Percentiles rank a stretch among this genome's conserved stretches.
Conservation (phyloP, 2,888 invertebrate species). For the Leucophenga montana region DNA sequence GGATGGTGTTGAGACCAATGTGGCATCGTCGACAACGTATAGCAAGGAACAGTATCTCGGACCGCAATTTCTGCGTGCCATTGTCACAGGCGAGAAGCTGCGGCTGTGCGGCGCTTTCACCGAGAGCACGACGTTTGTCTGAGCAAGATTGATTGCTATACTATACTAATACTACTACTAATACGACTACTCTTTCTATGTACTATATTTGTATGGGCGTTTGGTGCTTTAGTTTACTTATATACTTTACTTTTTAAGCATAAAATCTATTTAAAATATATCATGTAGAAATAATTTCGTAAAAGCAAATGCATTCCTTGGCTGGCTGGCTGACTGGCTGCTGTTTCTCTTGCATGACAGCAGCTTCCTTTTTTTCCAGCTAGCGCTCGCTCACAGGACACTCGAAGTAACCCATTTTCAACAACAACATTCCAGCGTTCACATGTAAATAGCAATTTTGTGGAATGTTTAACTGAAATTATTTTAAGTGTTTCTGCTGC, state of each 20-base stretch:
- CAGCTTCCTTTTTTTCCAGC: too few relatives aligned
- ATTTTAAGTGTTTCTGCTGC: conserved; percentile 56
- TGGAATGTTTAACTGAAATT: conserved; percentile 64
- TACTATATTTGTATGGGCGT: neutral
- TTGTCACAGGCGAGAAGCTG: conserved; percentile 79
- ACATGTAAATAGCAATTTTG: conserved; percentile 45
- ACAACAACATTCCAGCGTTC: conserved; percentile 12
- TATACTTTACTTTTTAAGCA: conserved; percentile 4
- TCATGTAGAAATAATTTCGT: conserved; percentile 1
- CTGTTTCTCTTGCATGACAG: too few relatives aligned
- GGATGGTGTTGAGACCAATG: conserved; percentile 62
- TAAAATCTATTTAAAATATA: conserved; percentile 11
- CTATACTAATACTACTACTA: neutral
- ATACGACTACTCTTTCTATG: neutral
- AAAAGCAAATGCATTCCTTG: conserved; percentile 14
- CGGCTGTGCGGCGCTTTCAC: conserved; percentile 86
- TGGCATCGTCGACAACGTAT: neutral
- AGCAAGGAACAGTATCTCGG: conserved; percentile 56
- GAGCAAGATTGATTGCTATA: conserved; percentile 28
- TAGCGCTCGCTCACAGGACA: too few relatives aligned
- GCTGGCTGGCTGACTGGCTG: too few relatives aligned
- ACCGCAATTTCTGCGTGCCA: conserved; percentile 75
- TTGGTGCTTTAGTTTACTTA: conserved; percentile 7
- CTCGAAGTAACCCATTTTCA: neutral
- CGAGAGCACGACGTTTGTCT: conserved; percentile 80